A percentile compares a stretch with the other conserved stretches of the same genome.
Conservation (phyloP, 2,113 vertebrate species). For the Leuciscus idus region DNA sequence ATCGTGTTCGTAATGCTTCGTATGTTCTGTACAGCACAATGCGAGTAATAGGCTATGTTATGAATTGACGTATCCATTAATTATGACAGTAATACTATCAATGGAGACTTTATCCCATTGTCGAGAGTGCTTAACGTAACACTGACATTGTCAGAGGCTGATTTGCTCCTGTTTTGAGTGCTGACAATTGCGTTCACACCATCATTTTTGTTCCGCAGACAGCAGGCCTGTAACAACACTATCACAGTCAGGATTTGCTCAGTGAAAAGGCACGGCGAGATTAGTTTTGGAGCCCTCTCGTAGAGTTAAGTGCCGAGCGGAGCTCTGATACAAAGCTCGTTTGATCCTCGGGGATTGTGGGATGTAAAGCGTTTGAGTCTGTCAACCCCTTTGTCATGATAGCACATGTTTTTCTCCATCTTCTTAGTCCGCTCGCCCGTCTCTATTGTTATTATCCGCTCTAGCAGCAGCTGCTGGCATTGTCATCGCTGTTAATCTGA, state of each 20-base stretch:
- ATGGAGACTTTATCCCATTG: not conserved
- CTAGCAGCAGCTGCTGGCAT: conserved; percentile 73
- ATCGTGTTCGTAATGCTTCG: not conserved
- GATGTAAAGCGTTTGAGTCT: conserved; percentile 77
- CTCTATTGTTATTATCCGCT: conserved; percentile 74
- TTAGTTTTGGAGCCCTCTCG: conserved; percentile 56
- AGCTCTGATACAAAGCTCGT: conserved; percentile 72
- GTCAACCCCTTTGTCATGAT: conserved; percentile 79
- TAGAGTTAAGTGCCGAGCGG: conserved; percentile 54
- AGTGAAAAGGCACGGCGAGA: conserved; percentile 51
- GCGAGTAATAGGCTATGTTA: not conserved
- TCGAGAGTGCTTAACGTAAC: conserved; percentile 13
- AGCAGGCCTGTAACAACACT: conserved; percentile 58
- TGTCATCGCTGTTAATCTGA: conserved; percentile 72
- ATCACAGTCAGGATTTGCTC: conserved; percentile 31
- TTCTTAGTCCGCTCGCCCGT: conserved; percentile 60
- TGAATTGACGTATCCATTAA: not conserved
- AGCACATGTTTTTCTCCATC: conserved; percentile 76
- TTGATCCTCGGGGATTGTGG: conserved; percentile 78
- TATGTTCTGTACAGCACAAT: not conserved
- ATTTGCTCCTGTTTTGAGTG: not conserved
- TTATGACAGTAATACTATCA: conserved; percentile 8
- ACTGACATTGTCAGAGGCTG: conserved; percentile 19
- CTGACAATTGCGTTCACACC: conserved; percentile 69
- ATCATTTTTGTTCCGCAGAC: conserved; percentile 64